phyloP scores from a whole-genome alignment of 2,113 vertebrate species.

The Thamnophis sirtalis region DNA sequence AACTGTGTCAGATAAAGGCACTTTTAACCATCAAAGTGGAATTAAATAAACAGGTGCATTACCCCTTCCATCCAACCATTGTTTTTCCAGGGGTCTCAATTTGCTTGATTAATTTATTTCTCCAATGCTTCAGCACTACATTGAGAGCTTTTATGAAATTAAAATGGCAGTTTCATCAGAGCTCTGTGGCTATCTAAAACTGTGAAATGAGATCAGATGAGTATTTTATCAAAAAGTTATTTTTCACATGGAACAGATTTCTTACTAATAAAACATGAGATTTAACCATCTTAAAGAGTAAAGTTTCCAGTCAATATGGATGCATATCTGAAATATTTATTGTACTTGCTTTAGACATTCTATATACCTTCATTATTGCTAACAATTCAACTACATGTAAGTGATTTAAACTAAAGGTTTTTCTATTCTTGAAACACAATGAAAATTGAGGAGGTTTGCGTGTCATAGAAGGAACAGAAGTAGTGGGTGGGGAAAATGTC shows the following conservation, averaged over 20 bases:
- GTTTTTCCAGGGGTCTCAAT: neutral
- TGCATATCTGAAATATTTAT: too few relatives aligned
- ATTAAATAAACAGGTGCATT: neutral
- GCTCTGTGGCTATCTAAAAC: neutral
- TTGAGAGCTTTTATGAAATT: neutral
- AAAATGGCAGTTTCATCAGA: neutral
- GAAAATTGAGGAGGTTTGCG: slow-evolving; percentile 26
- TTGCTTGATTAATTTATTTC: neutral
- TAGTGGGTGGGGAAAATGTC: slow-evolving; percentile 50
- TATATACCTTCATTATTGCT: neutral
- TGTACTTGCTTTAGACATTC: neutral
- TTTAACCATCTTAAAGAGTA: neutral
- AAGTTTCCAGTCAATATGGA: neutral
- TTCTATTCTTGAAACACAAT: slow-evolving; percentile 11
- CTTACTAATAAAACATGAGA: neutral
- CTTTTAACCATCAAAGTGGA: neutral
- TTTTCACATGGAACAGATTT: neutral
- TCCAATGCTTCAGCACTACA: neutral
- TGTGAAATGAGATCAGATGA: neutral
- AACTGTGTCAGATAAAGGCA: neutral
- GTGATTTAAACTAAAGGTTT: neutral
- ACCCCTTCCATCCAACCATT: neutral
- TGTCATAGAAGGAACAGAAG: slow-evolving; percentile 43
- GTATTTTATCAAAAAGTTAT: neutral
- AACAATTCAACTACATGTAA: neutral